Evolutionary conservation across 2,888 invertebrate genomes (phyloP).

Genomic region (Oscheius sp.): DNA sequence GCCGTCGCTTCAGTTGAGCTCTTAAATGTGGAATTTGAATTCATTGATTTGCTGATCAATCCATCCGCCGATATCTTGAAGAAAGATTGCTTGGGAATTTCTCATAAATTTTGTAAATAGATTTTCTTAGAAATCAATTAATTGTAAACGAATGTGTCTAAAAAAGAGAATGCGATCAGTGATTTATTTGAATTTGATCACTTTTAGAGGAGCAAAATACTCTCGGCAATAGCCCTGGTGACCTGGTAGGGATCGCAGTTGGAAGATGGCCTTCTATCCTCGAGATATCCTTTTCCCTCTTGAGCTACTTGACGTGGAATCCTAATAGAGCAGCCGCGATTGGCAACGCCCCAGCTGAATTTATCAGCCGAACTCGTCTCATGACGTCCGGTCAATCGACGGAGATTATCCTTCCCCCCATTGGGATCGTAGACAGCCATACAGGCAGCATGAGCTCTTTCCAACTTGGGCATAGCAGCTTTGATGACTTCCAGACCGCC

Average conservation of each 20-base stretch:
- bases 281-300: conserved; percentile 65
- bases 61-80: no score
- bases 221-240: conserved; percentile 54
- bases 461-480: conserved; percentile 77
- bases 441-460: conserved; percentile 87
- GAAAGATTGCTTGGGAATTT: no score
- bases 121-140: no score
- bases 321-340: conserved; percentile 63
- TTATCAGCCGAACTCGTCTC: conserved; percentile 96
- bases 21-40: no score
- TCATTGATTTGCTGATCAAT: no score
- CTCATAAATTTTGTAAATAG: no score
- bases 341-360: conserved; percentile 78
- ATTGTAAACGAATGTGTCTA: no score
- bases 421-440: conserved; percentile 75
- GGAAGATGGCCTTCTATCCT: conserved; percentile 67
- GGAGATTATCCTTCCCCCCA: conserved; percentile 92
- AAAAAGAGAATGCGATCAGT: not conserved
- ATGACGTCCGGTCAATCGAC: conserved; percentile 89
- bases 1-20: no score
- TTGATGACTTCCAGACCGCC: conserved; percentile 58
- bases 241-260: conserved; percentile 67
- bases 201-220: conserved; percentile 38
- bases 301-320: conserved; percentile 65
- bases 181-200: not conserved